Evolutionary conservation across 2,113 vertebrate genomes (phyloP), one percentile per base, ranked within the genome.

Genomic region (Tamias sibiricus): DNA sequence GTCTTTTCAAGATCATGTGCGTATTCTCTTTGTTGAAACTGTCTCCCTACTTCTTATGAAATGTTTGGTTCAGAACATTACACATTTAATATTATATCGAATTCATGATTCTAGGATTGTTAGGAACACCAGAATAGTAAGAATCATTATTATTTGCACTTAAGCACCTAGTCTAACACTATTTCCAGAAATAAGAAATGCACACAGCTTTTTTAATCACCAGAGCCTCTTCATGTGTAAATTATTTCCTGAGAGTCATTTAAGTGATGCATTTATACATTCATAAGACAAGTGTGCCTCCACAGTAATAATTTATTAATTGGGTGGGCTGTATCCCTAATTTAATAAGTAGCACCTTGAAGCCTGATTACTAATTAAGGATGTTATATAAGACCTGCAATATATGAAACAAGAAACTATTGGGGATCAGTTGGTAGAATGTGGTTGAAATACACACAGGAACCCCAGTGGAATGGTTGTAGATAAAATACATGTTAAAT

Each of bases 241-340:
- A 96, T 96, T 95, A 97, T 79, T 97, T 95, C 91, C 84, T 92
- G 35, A 88, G 90, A 96, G 81, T 92, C 96, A 95, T 94, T 95
- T 92, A 94, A 87, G 93, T 52, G 75, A 64, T 93, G 44, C 49
- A 88, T 87, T 95, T 97, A 94, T 69, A 96, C 80, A 89, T 96
- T 92, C 72, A 95, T 62, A 96, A 97, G 62, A 94, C 32, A 91
- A 91, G 72, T 75, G 71, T 93, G 64, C 69, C 80, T 91, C 59
- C 14, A 37, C 77, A 54, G 52, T 89, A 95, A 96, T 96, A 87
- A 97, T 79, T 97, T 97, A 96, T 95, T 97, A 97, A 97, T 95
- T 96, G 95, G 96, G 90, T 95, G 62, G 93, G 84, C 54, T 83
- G 42, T 87, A 74, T 94, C 57, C 90, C 88, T 92, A 92, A 97